phyloP scores from a whole-genome alignment of 1,140 invertebrate genomes.

The Grapholita molesta region DNA sequence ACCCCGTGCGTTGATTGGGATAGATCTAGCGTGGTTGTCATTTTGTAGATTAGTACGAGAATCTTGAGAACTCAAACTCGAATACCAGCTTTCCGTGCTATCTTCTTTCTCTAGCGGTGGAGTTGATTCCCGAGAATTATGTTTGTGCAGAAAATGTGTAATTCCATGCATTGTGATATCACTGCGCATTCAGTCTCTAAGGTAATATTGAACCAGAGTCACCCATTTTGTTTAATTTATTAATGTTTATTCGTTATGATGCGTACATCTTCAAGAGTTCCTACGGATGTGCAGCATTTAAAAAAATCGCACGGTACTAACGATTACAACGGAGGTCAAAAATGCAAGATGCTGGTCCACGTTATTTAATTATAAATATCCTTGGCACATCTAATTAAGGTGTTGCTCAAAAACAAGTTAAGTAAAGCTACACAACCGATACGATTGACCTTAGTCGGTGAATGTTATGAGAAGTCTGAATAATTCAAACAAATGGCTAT shows the following conservation, averaged over 20 bases:
- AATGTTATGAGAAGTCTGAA: neutral
- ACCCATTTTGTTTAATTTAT: no score
- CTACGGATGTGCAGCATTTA: neutral
- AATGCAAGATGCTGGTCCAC: neutral
- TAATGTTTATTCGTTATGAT: no score
- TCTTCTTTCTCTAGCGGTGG: constrained; percentile 50
- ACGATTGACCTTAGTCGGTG: neutral
- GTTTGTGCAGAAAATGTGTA: constrained; percentile 58
- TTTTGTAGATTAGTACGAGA: constrained; percentile 33
- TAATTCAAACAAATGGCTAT: neutral
- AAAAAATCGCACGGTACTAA: neutral
- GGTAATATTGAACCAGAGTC: neutral
- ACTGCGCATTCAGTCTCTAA: constrained; percentile 7
- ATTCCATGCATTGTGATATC: constrained; percentile 58
- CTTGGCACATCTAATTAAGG: neutral
- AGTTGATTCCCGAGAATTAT: constrained; percentile 52
- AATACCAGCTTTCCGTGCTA: constrained; percentile 51
- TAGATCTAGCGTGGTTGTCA: constrained; percentile 36
- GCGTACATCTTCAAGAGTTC: neutral
- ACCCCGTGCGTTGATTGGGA: constrained; percentile 52
- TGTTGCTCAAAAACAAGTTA: neutral
- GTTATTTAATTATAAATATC: neutral
- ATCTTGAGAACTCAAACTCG: constrained; percentile 45
- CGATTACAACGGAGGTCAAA: neutral
- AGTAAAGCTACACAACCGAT: neutral